Evolutionary conservation across 2,888 invertebrate genomes (phyloP).

Genomic region (Eupsilia transversa): DNA sequence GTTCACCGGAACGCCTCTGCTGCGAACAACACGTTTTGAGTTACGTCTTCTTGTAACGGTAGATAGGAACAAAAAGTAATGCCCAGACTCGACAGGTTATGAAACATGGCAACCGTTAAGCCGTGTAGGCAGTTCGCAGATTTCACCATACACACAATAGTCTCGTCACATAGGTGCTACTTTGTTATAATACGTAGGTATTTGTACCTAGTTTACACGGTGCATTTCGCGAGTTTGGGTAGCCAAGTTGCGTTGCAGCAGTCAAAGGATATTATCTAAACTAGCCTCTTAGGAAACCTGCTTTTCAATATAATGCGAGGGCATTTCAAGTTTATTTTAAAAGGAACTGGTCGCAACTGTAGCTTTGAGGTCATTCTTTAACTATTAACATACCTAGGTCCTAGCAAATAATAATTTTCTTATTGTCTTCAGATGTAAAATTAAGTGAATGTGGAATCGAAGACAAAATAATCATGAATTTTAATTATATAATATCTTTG

Average conservation of each 20-base stretch:
- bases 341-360: neutral
- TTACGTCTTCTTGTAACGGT: conserved; percentile 66
- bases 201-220: conserved; percentile 13
- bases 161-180: conserved; percentile 40
- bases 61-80: conserved; percentile 49
- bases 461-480: neutral
- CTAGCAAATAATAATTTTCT: too few species aligned
- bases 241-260: neutral
- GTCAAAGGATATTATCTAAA: conserved; percentile 16
- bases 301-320: neutral
- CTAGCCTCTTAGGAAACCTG: conserved; percentile 22
- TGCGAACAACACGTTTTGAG: conserved; percentile 66
- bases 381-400: neutral
- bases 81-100: conserved; percentile 50
- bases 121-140: conserved; percentile 41
- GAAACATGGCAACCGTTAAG: conserved; percentile 44
- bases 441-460: neutral
- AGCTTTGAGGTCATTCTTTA: neutral
- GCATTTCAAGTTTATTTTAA: conserved; percentile 5
- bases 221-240: neutral
- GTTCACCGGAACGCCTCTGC: conserved; percentile 68
- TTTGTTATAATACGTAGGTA: conserved; percentile 12
- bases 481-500: too few species aligned
- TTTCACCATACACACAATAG: conserved; percentile 45
- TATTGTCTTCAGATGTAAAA: neutral